These are phyloP conservation scores for Eristalinus sepulchralis DNA, from an alignment of 2,888 invertebrate genomes.

Conservation along the genomic window DNA sequence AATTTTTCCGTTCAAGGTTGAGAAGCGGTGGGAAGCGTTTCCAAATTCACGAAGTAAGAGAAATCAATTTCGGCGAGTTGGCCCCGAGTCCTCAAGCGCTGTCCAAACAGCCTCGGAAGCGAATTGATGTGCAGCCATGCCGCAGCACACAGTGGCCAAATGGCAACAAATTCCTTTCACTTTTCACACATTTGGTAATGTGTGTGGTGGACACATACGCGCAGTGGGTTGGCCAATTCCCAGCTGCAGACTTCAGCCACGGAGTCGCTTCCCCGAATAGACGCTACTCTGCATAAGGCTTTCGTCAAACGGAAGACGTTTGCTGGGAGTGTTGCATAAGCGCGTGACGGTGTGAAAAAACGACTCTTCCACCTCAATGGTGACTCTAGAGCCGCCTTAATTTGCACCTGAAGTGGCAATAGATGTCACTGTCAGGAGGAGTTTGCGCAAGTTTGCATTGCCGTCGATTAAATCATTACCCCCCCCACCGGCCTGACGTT, in stretches of 20 bases:
- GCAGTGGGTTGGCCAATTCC: background rate
- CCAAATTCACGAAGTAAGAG: constrained; percentile 32
- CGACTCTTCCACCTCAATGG: too few relatives aligned
- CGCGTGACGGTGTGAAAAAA: background rate
- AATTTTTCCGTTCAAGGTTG: constrained; percentile 55
- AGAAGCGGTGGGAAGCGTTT: constrained; percentile 33
- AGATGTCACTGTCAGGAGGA: constrained; percentile 26
- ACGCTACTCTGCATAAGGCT: background rate
- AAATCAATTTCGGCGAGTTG: constrained; percentile 31
- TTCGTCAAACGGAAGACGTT: background rate
- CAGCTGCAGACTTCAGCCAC: background rate
- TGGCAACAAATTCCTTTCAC: constrained; percentile 60
- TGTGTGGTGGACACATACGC: constrained; percentile 1
- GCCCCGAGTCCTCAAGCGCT: constrained; percentile 63
- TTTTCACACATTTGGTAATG: constrained; percentile 48
- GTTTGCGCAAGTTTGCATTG: constrained; percentile 21
- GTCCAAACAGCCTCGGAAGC: constrained; percentile 21
- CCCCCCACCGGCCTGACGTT: constrained; percentile 13
- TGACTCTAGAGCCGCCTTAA: background rate
- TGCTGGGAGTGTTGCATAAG: background rate
- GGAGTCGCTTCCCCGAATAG: background rate
- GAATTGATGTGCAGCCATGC: constrained; percentile 55
- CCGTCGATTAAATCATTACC: constrained; percentile 28
- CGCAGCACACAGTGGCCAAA: constrained; percentile 11
- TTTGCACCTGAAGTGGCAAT: background rate